These are phyloP conservation scores for Galeopterus variegatus DNA, from an alignment of 2,113 vertebrate genomes.

Conservation along the genomic window DNA sequence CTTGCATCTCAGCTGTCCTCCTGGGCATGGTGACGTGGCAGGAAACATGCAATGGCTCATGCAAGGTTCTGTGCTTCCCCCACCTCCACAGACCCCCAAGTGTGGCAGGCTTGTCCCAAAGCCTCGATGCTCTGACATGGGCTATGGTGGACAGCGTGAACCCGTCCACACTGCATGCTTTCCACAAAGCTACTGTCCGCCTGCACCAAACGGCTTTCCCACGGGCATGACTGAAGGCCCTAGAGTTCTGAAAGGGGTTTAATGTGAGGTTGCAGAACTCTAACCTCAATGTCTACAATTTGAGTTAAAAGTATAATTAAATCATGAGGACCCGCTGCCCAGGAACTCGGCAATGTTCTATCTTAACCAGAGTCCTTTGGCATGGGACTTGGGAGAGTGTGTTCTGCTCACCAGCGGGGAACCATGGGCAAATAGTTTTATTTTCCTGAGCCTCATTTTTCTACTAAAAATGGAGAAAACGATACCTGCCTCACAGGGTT, in stretches of 20 bases:
- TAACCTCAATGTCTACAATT: not conserved
- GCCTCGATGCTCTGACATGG: not conserved
- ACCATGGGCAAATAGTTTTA: not conserved
- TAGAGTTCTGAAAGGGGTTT: not conserved
- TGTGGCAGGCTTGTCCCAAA: not conserved
- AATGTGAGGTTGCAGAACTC: not conserved
- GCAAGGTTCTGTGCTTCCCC: not conserved
- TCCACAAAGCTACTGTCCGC: not conserved
- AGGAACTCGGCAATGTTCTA: rapidly evolving
- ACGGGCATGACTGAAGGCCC: not conserved
- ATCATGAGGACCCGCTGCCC: not conserved
- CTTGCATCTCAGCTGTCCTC: rapidly evolving
- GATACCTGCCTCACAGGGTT: not conserved
- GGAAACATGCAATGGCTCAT: not conserved
- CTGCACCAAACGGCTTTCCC: not conserved
- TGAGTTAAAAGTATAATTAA: not conserved
- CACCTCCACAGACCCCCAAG: not conserved
- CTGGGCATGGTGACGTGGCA: not conserved
- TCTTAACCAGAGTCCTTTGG: not conserved
- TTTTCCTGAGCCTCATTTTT: not conserved
- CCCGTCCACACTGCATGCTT: not conserved
- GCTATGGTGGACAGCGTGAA: no score
- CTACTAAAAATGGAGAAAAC: not conserved
- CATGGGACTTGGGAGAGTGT: not conserved
- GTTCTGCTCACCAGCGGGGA: not conserved